Evolutionary conservation across 2,797 vertebrate genomes (phyloP).

Genomic region (Scleropages formosus): DNA sequence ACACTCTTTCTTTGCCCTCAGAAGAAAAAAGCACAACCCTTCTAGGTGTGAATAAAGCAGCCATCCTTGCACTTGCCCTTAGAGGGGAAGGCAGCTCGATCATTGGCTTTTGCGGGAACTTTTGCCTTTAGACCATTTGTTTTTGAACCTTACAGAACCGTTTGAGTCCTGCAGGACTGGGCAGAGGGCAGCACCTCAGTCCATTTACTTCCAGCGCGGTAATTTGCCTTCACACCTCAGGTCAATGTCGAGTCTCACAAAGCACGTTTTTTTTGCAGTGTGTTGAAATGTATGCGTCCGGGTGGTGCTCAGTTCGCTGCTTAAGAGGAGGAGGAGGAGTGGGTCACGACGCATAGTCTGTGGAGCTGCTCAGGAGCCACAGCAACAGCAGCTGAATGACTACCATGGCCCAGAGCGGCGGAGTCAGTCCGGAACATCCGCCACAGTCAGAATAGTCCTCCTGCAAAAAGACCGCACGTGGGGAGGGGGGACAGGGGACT

Average conservation of each 20-base stretch:
- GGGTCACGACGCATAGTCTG: constrained; percentile 72
- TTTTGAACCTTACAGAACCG: not conserved
- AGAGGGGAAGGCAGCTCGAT: not conserved
- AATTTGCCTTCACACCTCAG: not conserved
- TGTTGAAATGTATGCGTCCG: not conserved
- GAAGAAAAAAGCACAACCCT: constrained; percentile 16
- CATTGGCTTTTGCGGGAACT: not conserved
- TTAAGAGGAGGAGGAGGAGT: too few relatives aligned
- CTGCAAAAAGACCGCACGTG: constrained; percentile 65
- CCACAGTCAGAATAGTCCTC: constrained; percentile 94
- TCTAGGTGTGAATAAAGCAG: not conserved
- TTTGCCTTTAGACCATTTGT: not conserved
- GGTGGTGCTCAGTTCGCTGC: not conserved
- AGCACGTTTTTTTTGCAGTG: not conserved
- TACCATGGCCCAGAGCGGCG: constrained; percentile 79
- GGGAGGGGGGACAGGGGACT: not conserved
- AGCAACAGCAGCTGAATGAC: constrained; percentile 83
- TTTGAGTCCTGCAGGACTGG: not conserved
- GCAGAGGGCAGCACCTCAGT: not conserved
- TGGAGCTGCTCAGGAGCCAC: constrained; percentile 80
- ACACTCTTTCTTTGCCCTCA: not conserved
- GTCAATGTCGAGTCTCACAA: not conserved
- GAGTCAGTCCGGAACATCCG: constrained; percentile 79
- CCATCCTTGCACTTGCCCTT: not conserved
- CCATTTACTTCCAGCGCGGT: not conserved